These are phyloP conservation scores for Salminus brasiliensis DNA, from an alignment of 2,113 vertebrate species.

Conservation along the genomic window DNA sequence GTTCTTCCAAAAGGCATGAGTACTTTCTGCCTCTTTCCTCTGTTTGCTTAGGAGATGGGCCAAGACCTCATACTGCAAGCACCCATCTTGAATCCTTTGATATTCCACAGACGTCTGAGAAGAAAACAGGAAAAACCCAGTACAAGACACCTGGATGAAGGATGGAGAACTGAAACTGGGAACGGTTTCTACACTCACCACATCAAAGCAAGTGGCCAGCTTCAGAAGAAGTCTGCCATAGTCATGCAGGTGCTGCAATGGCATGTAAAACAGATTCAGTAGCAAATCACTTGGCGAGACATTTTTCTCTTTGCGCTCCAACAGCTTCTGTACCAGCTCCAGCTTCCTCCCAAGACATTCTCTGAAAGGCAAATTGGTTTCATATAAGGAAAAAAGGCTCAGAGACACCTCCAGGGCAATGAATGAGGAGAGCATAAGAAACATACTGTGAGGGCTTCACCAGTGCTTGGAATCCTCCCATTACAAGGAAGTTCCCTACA, in stretches of 20 bases:
- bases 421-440: not conserved
- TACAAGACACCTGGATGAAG: not conserved
- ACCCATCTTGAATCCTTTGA: conserved; percentile 86
- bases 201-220: conserved; percentile 91
- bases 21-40: conserved; percentile 92
- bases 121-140: not conserved
- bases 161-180: no score
- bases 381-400: not conserved
- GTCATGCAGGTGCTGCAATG: conserved; percentile 86
- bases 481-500: conserved; percentile 90
- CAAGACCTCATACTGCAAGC: conserved; percentile 84
- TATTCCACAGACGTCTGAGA: conserved; percentile 84
- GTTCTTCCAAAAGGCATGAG: conserved; percentile 91
- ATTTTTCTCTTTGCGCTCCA: conserved; percentile 76
- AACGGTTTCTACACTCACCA: conserved; percentile 76
- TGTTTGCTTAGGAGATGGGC: conserved; percentile 82
- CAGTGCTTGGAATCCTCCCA: conserved; percentile 91
- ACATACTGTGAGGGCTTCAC: conserved; percentile 90
- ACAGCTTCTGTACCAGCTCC: conserved; percentile 78
- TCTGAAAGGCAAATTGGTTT: conserved; percentile 64
- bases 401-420: not conserved
- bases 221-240: conserved; percentile 89
- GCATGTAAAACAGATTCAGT: conserved; percentile 86
- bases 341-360: conserved; percentile 87
- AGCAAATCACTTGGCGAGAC: conserved; percentile 76